A percentile compares a stretch with the other conserved stretches of the same genome.
phyloP scores from a whole-genome alignment of 2,113 vertebrate species.

The Sphyrna mokarran region DNA sequence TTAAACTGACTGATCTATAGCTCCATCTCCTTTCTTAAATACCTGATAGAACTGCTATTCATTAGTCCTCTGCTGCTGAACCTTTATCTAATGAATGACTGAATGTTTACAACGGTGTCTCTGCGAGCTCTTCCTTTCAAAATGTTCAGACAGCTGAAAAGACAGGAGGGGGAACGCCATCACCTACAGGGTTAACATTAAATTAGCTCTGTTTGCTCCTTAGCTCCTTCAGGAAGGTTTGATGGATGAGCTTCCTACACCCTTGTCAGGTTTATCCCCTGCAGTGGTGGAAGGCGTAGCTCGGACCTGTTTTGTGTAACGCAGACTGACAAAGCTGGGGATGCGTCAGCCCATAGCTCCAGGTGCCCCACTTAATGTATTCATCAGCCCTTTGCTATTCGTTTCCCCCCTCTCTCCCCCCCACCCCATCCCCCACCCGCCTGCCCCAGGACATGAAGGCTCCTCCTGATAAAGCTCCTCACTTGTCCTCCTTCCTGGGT shows the following conservation, averaged over 20 bases:
- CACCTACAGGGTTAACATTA: conserved; percentile 22
- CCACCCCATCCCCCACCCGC: not conserved
- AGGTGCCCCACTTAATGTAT: conserved; percentile 51
- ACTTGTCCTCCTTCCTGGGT: conserved; percentile 47
- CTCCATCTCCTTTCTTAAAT: too few species aligned
- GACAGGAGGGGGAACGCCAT: not conserved
- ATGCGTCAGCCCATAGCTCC: conserved; percentile 56
- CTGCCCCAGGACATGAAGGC: conserved; percentile 35
- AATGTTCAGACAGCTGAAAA: not conserved
- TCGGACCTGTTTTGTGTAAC: conserved; percentile 66
- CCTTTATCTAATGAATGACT: not conserved
- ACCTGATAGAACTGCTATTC: not conserved
- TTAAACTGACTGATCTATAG: too few species aligned
- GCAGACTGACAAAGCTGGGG: conserved; percentile 57
- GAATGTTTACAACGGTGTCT: not conserved
- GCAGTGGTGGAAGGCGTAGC: conserved; percentile 46
- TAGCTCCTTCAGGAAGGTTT: conserved; percentile 39
- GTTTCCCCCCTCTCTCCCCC: conserved; percentile 28
- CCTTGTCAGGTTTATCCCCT: conserved; percentile 47
- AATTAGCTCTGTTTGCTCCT: not conserved
- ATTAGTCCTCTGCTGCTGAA: not conserved
- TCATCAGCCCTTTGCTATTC: conserved; percentile 51
- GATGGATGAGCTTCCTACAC: conserved; percentile 52
- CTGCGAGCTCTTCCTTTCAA: not conserved
- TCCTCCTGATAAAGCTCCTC: conserved; percentile 43